Evolutionary conservation across 2,888 invertebrate genomes (phyloP).

Genomic region (Eudemis profundana): DNA sequence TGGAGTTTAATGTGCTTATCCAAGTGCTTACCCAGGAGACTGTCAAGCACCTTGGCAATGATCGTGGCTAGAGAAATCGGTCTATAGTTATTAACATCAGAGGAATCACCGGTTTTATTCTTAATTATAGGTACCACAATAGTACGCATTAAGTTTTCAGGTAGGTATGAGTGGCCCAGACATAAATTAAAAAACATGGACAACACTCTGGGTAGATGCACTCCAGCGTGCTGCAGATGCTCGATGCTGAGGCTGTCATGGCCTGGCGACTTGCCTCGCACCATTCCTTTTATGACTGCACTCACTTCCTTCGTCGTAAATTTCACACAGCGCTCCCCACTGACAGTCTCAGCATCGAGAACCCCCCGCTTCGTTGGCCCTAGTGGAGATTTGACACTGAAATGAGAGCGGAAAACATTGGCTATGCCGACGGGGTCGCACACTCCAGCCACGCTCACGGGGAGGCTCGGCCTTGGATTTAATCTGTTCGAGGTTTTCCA

Average conservation of each 20-base stretch:
- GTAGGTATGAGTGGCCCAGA: background rate
- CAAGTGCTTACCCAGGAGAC: background rate
- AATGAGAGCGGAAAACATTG: background rate
- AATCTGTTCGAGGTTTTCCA: background rate
- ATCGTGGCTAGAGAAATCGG: background rate
- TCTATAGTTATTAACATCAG: background rate
- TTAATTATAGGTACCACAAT: slow-evolving; percentile 3
- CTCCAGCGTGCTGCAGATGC: background rate
- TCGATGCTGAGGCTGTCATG: background rate
- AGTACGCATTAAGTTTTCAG: background rate
- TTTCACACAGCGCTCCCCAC: background rate
- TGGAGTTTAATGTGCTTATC: background rate
- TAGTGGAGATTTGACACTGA: background rate
- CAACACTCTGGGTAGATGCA: background rate
- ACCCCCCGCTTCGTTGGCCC: background rate
- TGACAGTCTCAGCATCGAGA: background rate
- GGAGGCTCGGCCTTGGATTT: background rate
- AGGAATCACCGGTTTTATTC: background rate
- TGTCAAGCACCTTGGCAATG: background rate
- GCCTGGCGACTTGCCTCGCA: background rate
- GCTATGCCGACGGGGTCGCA: background rate
- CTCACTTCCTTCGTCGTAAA: background rate
- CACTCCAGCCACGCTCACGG: slow-evolving; percentile 6
- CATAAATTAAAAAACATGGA: background rate
- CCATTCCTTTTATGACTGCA: background rate